phyloP scores from a whole-genome alignment of 2,888 invertebrate species.

The Flabesymbios commensalis region DNA sequence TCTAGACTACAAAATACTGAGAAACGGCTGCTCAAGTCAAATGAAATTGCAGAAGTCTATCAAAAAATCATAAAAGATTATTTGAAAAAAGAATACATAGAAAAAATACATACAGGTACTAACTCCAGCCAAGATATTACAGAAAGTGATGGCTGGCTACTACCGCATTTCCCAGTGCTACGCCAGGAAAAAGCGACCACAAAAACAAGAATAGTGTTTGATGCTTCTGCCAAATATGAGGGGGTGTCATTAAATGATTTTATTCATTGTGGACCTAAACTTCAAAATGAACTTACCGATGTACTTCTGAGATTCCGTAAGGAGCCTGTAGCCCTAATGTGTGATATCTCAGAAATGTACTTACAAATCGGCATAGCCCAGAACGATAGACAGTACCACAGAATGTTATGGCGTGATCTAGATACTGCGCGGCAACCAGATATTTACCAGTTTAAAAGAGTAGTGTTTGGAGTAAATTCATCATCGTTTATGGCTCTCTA shows the following conservation, averaged over 20 bases:
- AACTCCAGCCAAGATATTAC: too few species aligned
- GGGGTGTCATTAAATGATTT: conserved; percentile 14
- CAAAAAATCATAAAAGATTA: conserved; percentile 19
- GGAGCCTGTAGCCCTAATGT: conserved; percentile 1
- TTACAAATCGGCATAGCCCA: conserved; percentile 1
- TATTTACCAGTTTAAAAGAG: conserved; percentile 24
- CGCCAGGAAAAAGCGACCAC: conserved; percentile 19
- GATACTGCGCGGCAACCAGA: conserved; percentile 4
- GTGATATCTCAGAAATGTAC: conserved; percentile 27
- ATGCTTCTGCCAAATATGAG: conserved; percentile 6
- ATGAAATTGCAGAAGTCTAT: conserved; percentile 16
- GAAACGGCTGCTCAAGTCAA: conserved; percentile 16
- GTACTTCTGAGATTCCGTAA: conserved; percentile 19
- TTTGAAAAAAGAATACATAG: conserved; percentile 25
- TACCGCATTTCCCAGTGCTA: conserved; percentile 33
- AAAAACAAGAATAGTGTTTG: too few species aligned
- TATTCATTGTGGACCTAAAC: conserved; percentile 37
- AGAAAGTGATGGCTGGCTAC: conserved; percentile 18
- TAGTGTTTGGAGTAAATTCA: conserved; percentile 35
- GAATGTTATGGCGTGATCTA: conserved; percentile 13
- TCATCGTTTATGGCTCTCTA: conserved; percentile 34
- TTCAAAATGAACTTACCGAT: conserved; percentile 32
- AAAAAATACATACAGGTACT: conserved; percentile 7
- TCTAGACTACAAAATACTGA: conserved; percentile 20
- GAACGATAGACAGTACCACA: conserved; percentile 10